These are phyloP conservation scores for Limnephilus auricula DNA, from an alignment of 2,888 invertebrate species.

Conservation along the genomic window DNA sequence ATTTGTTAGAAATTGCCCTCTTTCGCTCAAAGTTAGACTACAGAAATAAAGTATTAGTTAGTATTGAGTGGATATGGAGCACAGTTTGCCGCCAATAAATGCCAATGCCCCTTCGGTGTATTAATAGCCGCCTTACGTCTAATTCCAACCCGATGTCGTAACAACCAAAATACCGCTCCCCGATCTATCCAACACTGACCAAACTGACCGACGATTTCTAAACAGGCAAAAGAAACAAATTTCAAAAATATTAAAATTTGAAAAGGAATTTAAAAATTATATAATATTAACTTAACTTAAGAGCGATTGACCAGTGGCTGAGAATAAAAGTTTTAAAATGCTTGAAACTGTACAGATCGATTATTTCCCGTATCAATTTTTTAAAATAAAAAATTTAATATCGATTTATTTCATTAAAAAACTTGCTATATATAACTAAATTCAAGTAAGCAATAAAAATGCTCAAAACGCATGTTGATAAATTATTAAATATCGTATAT, in stretches of 20 bases:
- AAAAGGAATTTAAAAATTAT: no score
- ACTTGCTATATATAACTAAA: no score
- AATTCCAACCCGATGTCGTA: constrained; percentile 36
- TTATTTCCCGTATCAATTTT: no score
- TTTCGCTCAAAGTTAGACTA: neutral
- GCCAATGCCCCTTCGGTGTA: constrained; percentile 32
- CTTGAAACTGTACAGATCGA: no score
- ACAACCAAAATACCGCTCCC: constrained; percentile 7
- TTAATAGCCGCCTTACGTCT: constrained; percentile 30
- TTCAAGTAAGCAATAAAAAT: no score
- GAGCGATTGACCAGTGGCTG: no score
- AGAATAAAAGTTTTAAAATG: no score
- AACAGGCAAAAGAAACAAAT: neutral
- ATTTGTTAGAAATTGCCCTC: neutral
- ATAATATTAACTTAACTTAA: no score
- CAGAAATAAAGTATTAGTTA: neutral
- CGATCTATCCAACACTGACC: neutral
- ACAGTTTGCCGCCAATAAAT: constrained; percentile 32
- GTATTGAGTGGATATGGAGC: neutral
- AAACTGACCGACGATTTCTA: constrained; percentile 3
- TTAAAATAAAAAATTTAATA: no score
- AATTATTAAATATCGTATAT: no score
- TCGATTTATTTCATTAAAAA: no score
- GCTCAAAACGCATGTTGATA: no score
- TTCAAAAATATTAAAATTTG: neutral